Conservation (phyloP, 2,797 vertebrate species). For the Epinephelus malabaricus region DNA sequence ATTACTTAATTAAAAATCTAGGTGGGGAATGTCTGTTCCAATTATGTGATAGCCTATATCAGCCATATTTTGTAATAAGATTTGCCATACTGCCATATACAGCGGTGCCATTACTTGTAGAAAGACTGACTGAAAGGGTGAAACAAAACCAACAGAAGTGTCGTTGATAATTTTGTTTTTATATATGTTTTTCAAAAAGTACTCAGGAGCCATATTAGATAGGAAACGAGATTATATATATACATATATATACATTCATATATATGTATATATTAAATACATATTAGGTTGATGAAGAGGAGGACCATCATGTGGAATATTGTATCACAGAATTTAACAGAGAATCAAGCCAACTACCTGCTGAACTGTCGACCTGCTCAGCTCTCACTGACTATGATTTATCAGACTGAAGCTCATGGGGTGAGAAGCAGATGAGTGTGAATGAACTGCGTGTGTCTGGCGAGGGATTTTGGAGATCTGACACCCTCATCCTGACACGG, state of each 20-base stretch:
- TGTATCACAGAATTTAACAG: slow-evolving; percentile 66
- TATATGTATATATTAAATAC: slow-evolving; percentile 18
- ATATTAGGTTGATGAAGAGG: slow-evolving; percentile 25
- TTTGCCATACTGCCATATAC: slow-evolving; percentile 85
- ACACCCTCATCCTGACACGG: slow-evolving; percentile 53
- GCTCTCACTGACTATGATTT: slow-evolving; percentile 48
- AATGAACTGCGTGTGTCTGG: slow-evolving; percentile 51
- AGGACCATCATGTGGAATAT: slow-evolving; percentile 58
- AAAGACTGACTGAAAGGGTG: slow-evolving; percentile 68
- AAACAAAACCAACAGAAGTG: slow-evolving; percentile 72
- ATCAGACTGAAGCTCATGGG: slow-evolving; percentile 42
- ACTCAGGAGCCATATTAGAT: slow-evolving; percentile 88
- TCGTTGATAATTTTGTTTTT: slow-evolving; percentile 79
- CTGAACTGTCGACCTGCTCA: slow-evolving; percentile 52
- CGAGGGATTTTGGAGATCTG: slow-evolving; percentile 42
- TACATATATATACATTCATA: slow-evolving; percentile 1
- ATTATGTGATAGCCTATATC: slow-evolving; percentile 82
- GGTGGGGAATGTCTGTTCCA: slow-evolving; percentile 69
- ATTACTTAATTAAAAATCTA: slow-evolving; percentile 64
- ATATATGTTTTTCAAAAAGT: slow-evolving; percentile 80
- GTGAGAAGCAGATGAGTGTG: slow-evolving; percentile 50
- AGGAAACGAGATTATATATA: slow-evolving; percentile 60
- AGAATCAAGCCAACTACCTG: slow-evolving; percentile 64
- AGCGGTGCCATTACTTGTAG: slow-evolving; percentile 82
- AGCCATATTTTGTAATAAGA: slow-evolving; percentile 87